Evolutionary conservation across 2,888 invertebrate species (phyloP), one percentile per base, ranked within the genome.

Genomic region (Trilocha varians): DNA sequence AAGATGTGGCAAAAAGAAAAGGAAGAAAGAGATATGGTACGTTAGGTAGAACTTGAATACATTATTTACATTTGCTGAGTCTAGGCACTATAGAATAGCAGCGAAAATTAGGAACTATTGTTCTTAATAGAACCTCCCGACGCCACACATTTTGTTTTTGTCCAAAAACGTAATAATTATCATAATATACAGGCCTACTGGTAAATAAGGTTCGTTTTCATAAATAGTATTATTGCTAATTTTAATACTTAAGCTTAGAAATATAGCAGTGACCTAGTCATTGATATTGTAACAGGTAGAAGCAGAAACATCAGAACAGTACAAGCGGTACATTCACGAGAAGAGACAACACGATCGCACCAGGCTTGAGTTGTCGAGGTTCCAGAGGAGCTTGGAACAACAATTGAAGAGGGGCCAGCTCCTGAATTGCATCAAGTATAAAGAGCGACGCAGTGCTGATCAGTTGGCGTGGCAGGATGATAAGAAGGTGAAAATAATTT

Each of bases 1-100:
- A 69, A 66, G 48, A 59, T 87, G 63, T 88, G 88, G 88, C 70
- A 78, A 52, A 71, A 71, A 47, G 87, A 87, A 53, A 78, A 76
- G 38, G 68, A 73, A 41, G 70, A 78, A 36, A 65, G 76, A 16
- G 59, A 73, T 42, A 50, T 66, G 54, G 82, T 80, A 39, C 2
- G 6, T 25, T 25, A n/a, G n/a, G n/a, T n/a, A n/a, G n/a, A n/a
- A n/a, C n/a, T n/a, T n/a, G n/a, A n/a, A n/a, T n/a, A n/a, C n/a
- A n/a, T n/a, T n/a, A n/a, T n/a, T n/a, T n/a, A n/a, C n/a, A n/a
- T n/a, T n/a, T n/a, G n/a, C n/a, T n/a, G n/a, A n/a, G n/a, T n/a
- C n/a, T n/a, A n/a, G n/a, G n/a, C n/a, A n/a, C n/a, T n/a, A n/a
- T n/a, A n/a, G n/a, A n/a, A n/a, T n/a, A n/a, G n/a, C n/a, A n/a